Evolutionary conservation across 2,888 invertebrate genomes (phyloP).

Genomic region (Caenorhabditis uteleia): DNA sequence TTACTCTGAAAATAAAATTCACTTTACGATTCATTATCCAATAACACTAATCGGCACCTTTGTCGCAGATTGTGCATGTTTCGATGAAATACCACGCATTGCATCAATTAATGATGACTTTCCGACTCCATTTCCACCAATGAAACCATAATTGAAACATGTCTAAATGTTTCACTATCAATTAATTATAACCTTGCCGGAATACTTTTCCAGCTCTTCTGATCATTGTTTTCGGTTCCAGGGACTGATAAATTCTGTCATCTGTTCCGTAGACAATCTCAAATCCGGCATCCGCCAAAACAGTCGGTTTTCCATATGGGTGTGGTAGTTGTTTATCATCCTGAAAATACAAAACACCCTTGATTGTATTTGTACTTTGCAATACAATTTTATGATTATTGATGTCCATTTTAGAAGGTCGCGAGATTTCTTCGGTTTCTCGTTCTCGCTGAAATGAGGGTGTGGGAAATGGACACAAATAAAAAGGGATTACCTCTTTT

Average conservation of each 20-base stretch:
- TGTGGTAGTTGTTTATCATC: constrained; percentile 10
- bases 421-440: constrained; percentile 1
- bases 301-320: constrained; percentile 40
- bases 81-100: constrained; percentile 53
- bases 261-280: constrained; percentile 54
- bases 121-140: constrained; percentile 48
- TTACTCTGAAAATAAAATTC: constrained; percentile 1
- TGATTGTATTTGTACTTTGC: not conserved
- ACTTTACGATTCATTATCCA: no score
- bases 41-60: no score
- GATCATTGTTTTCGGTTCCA: constrained; percentile 48
- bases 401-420: constrained; percentile 7
- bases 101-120: constrained; percentile 54
- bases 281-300: constrained; percentile 56
- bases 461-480: no score
- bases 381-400: constrained; percentile 5
- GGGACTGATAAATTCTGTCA: constrained; percentile 47
- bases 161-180: constrained; percentile 22
- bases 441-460: constrained; percentile 3
- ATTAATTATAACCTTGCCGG: constrained; percentile 2
- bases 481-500: constrained; percentile 19
- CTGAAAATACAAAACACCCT: constrained; percentile 4
- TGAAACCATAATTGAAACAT: constrained; percentile 55
- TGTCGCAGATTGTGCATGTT: constrained; percentile 52
- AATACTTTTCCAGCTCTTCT: constrained; percentile 44